Evolutionary conservation across 2,888 invertebrate species (phyloP).

Genomic region (Nesidiocoris tenuis): DNA sequence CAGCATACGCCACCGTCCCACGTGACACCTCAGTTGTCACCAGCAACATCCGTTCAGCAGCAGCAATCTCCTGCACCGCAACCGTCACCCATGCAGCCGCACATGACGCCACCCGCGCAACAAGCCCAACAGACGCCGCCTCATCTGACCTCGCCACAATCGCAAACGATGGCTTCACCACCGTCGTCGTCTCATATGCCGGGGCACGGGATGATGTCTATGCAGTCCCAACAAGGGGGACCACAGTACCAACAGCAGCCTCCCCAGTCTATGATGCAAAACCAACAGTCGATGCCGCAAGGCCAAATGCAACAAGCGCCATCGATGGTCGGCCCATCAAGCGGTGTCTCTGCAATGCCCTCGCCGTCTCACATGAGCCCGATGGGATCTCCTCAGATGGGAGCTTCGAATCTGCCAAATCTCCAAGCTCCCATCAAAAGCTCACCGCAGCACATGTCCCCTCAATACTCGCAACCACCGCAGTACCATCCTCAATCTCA

Average conservation of each 20-base stretch:
- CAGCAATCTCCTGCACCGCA: constrained; percentile 39
- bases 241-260: constrained; percentile 48
- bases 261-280: constrained; percentile 7
- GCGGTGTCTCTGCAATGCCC: constrained; percentile 12
- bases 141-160: constrained; percentile 49
- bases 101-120: constrained; percentile 49
- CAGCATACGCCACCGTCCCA: constrained; percentile 18
- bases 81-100: constrained; percentile 39
- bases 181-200: constrained; percentile 44
- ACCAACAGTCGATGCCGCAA: constrained; percentile 11
- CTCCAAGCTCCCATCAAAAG: constrained; percentile 16
- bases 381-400: constrained; percentile 51
- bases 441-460: constrained; percentile 12
- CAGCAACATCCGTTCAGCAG: constrained; percentile 51
- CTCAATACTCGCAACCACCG: constrained; percentile 16
- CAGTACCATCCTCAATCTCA: constrained; percentile 12
- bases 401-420: constrained; percentile 52
- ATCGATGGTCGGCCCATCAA: not conserved
- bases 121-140: constrained; percentile 53
- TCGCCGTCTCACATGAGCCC: constrained; percentile 53
- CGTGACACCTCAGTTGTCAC: constrained; percentile 49
- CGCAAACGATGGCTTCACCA: constrained; percentile 43
- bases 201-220: constrained; percentile 50
- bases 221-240: constrained; percentile 42
- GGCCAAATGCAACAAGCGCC: not conserved